phyloP scores from a whole-genome alignment of 2,113 vertebrate genomes.

The Nicator chloris region DNA sequence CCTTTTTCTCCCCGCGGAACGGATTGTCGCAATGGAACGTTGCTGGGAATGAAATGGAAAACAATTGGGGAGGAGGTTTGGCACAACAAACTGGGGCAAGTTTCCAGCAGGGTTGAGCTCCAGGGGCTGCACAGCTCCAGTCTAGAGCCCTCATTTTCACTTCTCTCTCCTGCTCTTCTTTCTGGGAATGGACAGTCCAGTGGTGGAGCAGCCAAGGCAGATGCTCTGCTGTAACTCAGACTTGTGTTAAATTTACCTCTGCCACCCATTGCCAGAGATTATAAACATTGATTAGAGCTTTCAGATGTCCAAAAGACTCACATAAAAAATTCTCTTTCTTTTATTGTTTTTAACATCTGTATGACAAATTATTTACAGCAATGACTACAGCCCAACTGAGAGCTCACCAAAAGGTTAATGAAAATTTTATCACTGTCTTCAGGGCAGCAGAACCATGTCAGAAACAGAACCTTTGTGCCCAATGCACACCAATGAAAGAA shows the following conservation, averaged over 20 bases:
- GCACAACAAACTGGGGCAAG: neutral
- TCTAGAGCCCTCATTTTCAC: neutral
- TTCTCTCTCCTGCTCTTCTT: neutral
- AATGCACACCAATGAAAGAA: neutral
- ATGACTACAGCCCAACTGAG: neutral
- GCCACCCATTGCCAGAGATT: neutral
- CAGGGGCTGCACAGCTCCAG: fast-evolving
- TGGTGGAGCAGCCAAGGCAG: neutral
- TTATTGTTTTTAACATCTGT: neutral
- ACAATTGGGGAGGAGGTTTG: neutral
- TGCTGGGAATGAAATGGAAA: neutral
- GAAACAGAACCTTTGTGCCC: neutral
- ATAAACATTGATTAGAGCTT: neutral
- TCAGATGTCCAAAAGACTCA: neutral
- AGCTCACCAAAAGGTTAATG: neutral
- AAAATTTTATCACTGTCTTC: neutral
- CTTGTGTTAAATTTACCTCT: neutral
- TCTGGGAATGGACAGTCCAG: neutral
- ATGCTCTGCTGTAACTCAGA: neutral
- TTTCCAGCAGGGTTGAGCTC: neutral
- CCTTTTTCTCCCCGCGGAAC: fast-evolving
- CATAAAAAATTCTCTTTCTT: neutral
- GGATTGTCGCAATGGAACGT: fast-evolving
- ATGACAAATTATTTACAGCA: neutral
- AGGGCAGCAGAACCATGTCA: neutral